Conservation (phyloP, 2,113 vertebrate species). For the Pan paniscus region DNA sequence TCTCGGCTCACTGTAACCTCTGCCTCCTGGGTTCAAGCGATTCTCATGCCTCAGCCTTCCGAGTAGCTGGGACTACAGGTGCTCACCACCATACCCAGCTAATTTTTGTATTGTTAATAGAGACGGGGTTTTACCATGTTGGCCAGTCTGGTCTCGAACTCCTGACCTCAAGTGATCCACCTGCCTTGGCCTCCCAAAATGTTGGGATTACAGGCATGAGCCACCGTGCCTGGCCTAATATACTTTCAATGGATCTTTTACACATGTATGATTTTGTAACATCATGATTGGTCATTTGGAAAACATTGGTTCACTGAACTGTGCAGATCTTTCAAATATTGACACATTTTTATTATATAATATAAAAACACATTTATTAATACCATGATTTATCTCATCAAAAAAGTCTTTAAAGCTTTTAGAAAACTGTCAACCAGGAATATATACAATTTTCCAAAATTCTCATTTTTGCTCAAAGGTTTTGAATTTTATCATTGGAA, state of each 20-base stretch:
- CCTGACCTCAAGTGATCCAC: too few relatives aligned
- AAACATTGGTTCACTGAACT: background rate
- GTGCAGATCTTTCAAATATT: slow-evolving; percentile 4
- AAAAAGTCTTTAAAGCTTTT: background rate
- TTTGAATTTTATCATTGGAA: slow-evolving; percentile 43
- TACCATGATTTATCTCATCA: background rate
- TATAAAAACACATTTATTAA: background rate
- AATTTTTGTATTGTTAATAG: too few relatives aligned
- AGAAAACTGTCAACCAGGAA: background rate
- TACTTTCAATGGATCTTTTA: background rate
- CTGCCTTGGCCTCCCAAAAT: too few relatives aligned
- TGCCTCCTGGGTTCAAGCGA: too few relatives aligned
- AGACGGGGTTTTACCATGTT: too few relatives aligned
- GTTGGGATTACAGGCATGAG: too few relatives aligned
- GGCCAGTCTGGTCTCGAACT: too few relatives aligned
- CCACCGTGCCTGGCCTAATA: background rate
- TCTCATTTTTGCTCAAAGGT: background rate
- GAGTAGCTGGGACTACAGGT: too few relatives aligned
- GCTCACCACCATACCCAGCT: too few relatives aligned
- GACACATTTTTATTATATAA: slow-evolving; percentile 9
- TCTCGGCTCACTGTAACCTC: too few relatives aligned
- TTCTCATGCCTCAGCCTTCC: too few relatives aligned
- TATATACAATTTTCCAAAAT: background rate
- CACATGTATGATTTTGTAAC: background rate
- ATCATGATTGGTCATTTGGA: background rate